A percentile compares a stretch with the other conserved stretches of the same genome.
phyloP scores from a whole-genome alignment of 1,140 invertebrate genomes.

The Holcopasites calliopsidis region DNA sequence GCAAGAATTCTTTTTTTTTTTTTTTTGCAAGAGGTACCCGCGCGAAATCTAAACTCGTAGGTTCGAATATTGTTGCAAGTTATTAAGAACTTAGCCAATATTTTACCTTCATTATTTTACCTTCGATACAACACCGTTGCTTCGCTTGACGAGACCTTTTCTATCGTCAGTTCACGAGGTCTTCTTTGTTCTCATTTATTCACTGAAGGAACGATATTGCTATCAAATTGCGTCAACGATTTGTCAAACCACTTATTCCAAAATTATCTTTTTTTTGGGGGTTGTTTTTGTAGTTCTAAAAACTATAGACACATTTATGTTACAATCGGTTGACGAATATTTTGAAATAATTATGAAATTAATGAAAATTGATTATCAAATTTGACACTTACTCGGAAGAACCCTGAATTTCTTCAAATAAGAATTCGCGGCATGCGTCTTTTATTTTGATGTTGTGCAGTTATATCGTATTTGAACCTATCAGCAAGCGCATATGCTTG shows the following conservation, averaged over 20 bases:
- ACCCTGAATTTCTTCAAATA: conserved; percentile 37
- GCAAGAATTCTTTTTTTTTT: too few relatives aligned
- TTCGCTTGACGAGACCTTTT: conserved; percentile 24
- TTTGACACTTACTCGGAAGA: conserved; percentile 47
- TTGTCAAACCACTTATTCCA: conserved; percentile 43
- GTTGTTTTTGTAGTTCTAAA: neutral
- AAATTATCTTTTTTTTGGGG: conserved; percentile 32
- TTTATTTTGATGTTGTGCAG: conserved; percentile 47
- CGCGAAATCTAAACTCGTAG: neutral
- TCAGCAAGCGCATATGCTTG: neutral
- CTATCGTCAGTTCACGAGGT: neutral
- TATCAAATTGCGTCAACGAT: conserved; percentile 56
- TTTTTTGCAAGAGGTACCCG: too few relatives aligned
- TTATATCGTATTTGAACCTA: conserved; percentile 3
- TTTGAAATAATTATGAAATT: neutral
- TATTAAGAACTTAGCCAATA: conserved; percentile 26
- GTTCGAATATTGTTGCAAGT: neutral
- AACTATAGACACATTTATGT: conserved; percentile 17
- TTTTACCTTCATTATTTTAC: conserved; percentile 77
- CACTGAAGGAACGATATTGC: conserved; percentile 34
- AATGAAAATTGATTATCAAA: conserved; percentile 1
- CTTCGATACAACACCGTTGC: conserved; percentile 68
- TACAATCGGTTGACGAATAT: neutral
- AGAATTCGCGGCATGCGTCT: conserved; percentile 25
- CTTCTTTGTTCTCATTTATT: conserved; percentile 1